Conservation (phyloP, 2,797 vertebrate species). For the Rhynchotus rufescens region DNA sequence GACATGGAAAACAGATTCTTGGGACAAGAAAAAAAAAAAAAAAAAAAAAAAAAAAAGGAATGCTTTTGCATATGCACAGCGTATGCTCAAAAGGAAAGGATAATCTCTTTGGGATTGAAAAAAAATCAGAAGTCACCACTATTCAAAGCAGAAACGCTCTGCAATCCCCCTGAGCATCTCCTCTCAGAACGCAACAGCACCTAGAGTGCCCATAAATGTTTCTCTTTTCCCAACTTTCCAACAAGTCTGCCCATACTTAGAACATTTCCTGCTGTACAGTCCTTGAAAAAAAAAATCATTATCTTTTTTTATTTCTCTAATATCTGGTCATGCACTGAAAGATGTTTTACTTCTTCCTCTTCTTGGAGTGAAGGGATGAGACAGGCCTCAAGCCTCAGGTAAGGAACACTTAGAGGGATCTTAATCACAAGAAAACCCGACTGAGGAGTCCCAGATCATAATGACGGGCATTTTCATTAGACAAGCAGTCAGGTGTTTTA, state of each 20-base stretch:
- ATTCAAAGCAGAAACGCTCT: neutral
- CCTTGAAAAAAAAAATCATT: neutral
- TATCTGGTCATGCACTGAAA: neutral
- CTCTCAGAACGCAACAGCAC: neutral
- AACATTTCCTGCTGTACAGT: neutral
- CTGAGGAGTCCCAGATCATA: neutral
- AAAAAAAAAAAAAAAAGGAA: neutral
- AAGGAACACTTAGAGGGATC: neutral
- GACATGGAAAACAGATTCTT: neutral
- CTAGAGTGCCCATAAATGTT: neutral
- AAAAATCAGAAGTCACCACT: neutral
- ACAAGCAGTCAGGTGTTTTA: neutral
- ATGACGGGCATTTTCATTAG: accelerated
- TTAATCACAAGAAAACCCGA: neutral
- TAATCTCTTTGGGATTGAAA: neutral
- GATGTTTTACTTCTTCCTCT: neutral
- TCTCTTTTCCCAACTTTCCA: neutral
- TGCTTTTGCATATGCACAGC: accelerated
- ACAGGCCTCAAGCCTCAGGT: neutral
- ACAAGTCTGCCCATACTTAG: neutral
- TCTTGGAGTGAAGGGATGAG: neutral
- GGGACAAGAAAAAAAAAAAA: neutral
- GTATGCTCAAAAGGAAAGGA: neutral
- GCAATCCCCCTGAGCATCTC: neutral
- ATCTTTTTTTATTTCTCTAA: neutral